These are phyloP conservation scores for Corythoichthys intestinalis DNA, from an alignment of 2,113 vertebrate species.

Conservation along the genomic window DNA sequence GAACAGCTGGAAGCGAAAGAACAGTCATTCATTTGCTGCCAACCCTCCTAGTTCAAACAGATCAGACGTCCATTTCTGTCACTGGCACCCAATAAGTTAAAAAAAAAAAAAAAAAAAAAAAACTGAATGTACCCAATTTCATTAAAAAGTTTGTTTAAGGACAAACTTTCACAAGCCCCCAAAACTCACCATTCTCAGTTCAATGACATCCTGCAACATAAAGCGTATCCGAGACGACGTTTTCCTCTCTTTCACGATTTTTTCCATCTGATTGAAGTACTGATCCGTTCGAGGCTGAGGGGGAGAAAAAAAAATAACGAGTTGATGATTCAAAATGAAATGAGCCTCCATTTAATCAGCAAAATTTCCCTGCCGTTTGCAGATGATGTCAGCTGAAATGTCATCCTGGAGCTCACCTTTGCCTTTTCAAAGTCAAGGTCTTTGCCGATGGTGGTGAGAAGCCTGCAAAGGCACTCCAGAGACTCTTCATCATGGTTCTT, in stretches of 20 bases:
- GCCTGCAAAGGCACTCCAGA: conserved; percentile 91
- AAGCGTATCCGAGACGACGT: conserved; percentile 95
- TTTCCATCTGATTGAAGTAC: conserved; percentile 98
- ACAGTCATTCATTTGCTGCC: too few relatives aligned
- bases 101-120: too few relatives aligned
- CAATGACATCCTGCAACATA: conserved; percentile 95
- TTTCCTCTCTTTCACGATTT: conserved; percentile 98
- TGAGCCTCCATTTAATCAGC: background rate
- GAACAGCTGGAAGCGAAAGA: too few relatives aligned
- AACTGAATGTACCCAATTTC: too few relatives aligned
- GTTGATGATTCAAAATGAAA: conserved; percentile 6
- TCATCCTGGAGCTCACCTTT: conserved; percentile 75
- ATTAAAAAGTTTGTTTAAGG: too few relatives aligned
- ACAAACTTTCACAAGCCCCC: background rate
- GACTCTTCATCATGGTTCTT: conserved; percentile 96
- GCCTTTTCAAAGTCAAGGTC: conserved; percentile 98
- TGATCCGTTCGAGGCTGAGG: conserved; percentile 95
- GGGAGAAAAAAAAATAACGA: background rate
- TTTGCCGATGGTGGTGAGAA: conserved; percentile 96
- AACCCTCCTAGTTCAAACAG: too few relatives aligned
- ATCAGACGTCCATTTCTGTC: too few relatives aligned
- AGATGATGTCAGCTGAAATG: background rate
- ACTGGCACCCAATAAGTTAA: too few relatives aligned
- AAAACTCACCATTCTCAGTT: conserved; percentile 87
- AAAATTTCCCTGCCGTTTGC: conserved; percentile 11